Conservation (phyloP, 1,140 invertebrate species). For the Bombus confusus region DNA sequence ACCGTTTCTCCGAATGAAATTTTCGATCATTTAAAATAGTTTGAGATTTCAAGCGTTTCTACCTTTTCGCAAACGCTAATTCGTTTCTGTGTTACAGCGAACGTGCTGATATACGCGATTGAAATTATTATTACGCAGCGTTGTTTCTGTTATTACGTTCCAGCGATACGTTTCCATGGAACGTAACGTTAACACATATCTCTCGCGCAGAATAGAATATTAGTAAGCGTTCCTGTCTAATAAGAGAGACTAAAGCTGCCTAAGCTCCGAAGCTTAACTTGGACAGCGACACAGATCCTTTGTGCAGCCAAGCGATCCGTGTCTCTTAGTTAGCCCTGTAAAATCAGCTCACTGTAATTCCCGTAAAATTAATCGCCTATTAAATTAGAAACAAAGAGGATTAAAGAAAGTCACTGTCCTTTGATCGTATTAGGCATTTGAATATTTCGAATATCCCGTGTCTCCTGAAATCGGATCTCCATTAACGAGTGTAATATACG, state of each 20-base stretch:
- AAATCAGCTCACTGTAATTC: not conserved
- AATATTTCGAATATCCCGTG: too few species aligned
- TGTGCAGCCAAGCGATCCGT: not conserved
- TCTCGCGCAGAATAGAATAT: not conserved
- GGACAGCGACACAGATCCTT: slow-evolving; percentile 12
- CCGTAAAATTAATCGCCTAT: not conserved
- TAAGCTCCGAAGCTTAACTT: slow-evolving; percentile 6
- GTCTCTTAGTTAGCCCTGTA: not conserved
- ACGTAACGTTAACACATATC: not conserved
- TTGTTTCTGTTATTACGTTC: not conserved
- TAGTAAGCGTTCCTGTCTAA: not conserved
- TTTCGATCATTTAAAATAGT: too few species aligned
- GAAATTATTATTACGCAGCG: not conserved
- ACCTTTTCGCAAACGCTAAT: too few species aligned
- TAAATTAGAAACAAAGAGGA: not conserved
- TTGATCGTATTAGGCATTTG: too few species aligned
- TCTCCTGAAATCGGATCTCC: too few species aligned
- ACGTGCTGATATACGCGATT: not conserved
- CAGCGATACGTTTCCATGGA: not conserved
- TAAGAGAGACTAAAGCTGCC: slow-evolving; percentile 1
- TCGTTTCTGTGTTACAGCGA: not conserved
- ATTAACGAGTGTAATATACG: too few species aligned
- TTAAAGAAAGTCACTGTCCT: not conserved
- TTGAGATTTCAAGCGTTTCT: too few species aligned
- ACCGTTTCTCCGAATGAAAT: too few species aligned